Base-by-base conservation (phyloP, 2,113 vertebrate genomes). In the Tricholaema leucomelas region DNA sequence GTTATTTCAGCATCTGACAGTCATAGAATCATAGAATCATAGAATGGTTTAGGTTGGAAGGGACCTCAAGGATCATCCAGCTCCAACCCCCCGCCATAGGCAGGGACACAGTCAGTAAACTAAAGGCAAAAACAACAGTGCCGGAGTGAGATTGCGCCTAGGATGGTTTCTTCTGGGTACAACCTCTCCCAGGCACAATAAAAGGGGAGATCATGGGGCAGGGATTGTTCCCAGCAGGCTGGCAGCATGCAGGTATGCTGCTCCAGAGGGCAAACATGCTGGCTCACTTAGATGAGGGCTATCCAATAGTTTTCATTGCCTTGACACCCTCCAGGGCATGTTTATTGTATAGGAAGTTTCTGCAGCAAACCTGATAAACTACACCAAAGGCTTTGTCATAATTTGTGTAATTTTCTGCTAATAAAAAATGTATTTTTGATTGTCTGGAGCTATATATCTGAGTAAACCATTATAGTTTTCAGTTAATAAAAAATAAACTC, bases 181-280 rank as follows among this genome's bases (percentile, higher is more conserved):
- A 52, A 23, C 1, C 4, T 46, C 38, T 85, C 18, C 31, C n/a
- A 58, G 55, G 10, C 20, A 46, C 2, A 5, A 20, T 0, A 7
- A 9, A 8, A 6, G 15, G 30, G 18, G 8, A 56, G 24, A 38
- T 6, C 12, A 15, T 0, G 3, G 33, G 59, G 27, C 33, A 73
- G 13, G 15, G 30, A 24, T 2, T 13, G 3, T 5, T 48, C 18
- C 40, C 44, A 66, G 30, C 11, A 40, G 35, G 20, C 30, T n/a
- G 54, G 3, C 2, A 4, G 24, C 17, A 23, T 18, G 25, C 42
- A 64, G 38, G 28, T 40, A 27, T 0, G 0, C 67, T 52, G 1
- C 15, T 83, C 52, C 2, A 4, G 65, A 38, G 15, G 6, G 8
- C 38, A 35, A 10, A 10, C 9, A 23, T 0, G 1, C 7, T 27